Conservation (phyloP, 2,888 invertebrate species). For the Subacronicta megacephala region DNA sequence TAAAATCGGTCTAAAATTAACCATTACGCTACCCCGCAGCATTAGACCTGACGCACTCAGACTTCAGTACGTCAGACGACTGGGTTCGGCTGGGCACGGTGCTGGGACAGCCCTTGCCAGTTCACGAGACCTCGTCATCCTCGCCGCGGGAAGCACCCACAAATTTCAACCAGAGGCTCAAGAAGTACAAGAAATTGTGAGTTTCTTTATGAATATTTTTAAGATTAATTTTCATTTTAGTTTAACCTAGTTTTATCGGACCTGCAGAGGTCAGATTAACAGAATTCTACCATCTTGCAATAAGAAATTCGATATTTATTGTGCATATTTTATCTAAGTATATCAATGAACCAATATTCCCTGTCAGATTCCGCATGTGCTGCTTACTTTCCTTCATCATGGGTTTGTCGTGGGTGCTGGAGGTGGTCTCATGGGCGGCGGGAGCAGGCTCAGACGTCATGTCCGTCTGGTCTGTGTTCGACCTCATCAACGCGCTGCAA, state of each 20-base stretch:
- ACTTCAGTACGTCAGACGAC: slow-evolving; percentile 83
- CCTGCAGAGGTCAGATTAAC: too few species aligned
- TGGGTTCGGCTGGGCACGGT: slow-evolving; percentile 82
- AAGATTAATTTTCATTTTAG: too few species aligned
- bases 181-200: slow-evolving; percentile 85
- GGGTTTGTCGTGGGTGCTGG: slow-evolving; percentile 92
- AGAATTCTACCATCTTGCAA: too few species aligned
- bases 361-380: slow-evolving; percentile 88
- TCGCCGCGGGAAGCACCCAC: slow-evolving; percentile 65
- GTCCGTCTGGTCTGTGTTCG: slow-evolving; percentile 91
- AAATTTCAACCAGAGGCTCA: slow-evolving; percentile 79
- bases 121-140: slow-evolving; percentile 68
- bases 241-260: too few species aligned
- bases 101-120: slow-evolving; percentile 73
- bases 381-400: slow-evolving; percentile 91
- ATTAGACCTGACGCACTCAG: slow-evolving; percentile 81
- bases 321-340: too few species aligned
- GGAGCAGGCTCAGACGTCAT: slow-evolving; percentile 85
- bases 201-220: slow-evolving; percentile 52
- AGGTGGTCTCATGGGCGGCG: slow-evolving; percentile 91
- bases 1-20: too few species aligned
- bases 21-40: slow-evolving; percentile 62
- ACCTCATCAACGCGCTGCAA: slow-evolving; percentile 92
- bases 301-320: too few species aligned
- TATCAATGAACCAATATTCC: neutral